phyloP scores from a whole-genome alignment of 2,888 invertebrate genomes.

The Schizotus pectinicornis region DNA sequence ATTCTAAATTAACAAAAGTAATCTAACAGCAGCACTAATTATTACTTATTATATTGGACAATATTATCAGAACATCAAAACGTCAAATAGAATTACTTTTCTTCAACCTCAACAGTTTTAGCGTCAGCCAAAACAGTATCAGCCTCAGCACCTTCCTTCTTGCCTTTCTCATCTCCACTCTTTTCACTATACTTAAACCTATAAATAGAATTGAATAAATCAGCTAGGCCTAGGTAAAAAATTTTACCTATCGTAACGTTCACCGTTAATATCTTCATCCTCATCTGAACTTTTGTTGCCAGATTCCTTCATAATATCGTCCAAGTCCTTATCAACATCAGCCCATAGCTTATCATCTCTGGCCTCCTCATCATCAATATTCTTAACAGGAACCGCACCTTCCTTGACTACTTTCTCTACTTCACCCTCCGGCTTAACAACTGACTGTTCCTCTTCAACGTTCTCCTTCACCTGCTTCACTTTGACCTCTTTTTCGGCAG shows the following conservation, averaged over 20 bases:
- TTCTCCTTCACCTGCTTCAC: slow-evolving; percentile 57
- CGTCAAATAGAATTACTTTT: slow-evolving; percentile 18
- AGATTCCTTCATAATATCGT: slow-evolving; percentile 73
- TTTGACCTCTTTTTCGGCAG: slow-evolving; percentile 59
- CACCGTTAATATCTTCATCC: slow-evolving; percentile 70
- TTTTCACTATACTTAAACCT: slow-evolving; percentile 56
- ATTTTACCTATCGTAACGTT: slow-evolving; percentile 56
- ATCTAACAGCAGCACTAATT: not conserved
- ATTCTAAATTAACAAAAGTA: not conserved
- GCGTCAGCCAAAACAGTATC: slow-evolving; percentile 22
- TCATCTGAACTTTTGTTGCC: slow-evolving; percentile 68
- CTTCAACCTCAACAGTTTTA: slow-evolving; percentile 27
- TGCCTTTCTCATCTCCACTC: slow-evolving; percentile 45
- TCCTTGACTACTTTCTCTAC: slow-evolving; percentile 34
- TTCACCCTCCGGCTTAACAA: slow-evolving; percentile 11
- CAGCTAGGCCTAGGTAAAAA: slow-evolving; percentile 1
- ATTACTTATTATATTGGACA: not conserved
- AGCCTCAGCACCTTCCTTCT: slow-evolving; percentile 27
- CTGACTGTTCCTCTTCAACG: slow-evolving; percentile 21
- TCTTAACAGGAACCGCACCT: slow-evolving; percentile 41
- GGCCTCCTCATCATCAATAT: slow-evolving; percentile 57
- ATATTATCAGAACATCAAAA: not conserved
- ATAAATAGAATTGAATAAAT: slow-evolving; percentile 8
- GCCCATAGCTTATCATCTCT: slow-evolving; percentile 79
- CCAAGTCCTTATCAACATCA: slow-evolving; percentile 81